phyloP scores from a whole-genome alignment of 2,797 vertebrate species.

The Sebastolobus altivelis region DNA sequence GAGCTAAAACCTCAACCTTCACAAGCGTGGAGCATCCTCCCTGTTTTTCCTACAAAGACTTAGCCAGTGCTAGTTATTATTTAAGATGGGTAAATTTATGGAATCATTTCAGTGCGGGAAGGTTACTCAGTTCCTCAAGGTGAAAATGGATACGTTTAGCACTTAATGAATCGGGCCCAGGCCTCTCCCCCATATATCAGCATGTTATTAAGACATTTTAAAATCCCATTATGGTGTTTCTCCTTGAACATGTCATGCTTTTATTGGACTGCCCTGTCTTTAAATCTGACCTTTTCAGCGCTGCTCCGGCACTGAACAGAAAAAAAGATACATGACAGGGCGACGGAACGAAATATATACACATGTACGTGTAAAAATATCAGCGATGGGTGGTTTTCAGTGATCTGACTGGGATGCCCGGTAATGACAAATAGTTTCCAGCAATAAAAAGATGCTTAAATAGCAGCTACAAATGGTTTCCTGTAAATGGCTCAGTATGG shows the following conservation, averaged over 20 bases:
- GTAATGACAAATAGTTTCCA: slow-evolving; percentile 51
- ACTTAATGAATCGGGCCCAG: slow-evolving; percentile 88
- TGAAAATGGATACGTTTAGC: slow-evolving; percentile 90
- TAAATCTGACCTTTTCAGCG: slow-evolving; percentile 88
- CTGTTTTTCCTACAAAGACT: slow-evolving; percentile 77
- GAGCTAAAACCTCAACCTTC: slow-evolving; percentile 74
- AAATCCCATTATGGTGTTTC: slow-evolving; percentile 91
- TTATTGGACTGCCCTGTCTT: slow-evolving; percentile 89
- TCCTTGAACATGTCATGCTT: slow-evolving; percentile 90
- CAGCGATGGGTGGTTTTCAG: slow-evolving; percentile 54
- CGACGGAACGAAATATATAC: slow-evolving; percentile 53
- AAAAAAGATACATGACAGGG: slow-evolving; percentile 69
- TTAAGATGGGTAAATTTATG: slow-evolving; percentile 89
- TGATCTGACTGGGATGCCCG: slow-evolving; percentile 38
- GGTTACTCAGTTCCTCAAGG: slow-evolving; percentile 89
- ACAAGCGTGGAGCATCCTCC: slow-evolving; percentile 75
- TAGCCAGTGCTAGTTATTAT: slow-evolving; percentile 86
- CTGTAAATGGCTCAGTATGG: slow-evolving; percentile 54
- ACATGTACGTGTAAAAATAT: slow-evolving; percentile 65
- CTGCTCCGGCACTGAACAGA: slow-evolving; percentile 72
- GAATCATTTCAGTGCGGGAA: slow-evolving; percentile 86
- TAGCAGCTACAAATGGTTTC: slow-evolving; percentile 69
- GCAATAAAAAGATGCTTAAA: slow-evolving; percentile 64
- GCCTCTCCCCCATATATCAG: slow-evolving; percentile 88
- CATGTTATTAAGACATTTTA: slow-evolving; percentile 92